These are phyloP conservation scores for Eilema griseolum DNA, from an alignment of 2,888 invertebrate species.

Conservation along the genomic window DNA sequence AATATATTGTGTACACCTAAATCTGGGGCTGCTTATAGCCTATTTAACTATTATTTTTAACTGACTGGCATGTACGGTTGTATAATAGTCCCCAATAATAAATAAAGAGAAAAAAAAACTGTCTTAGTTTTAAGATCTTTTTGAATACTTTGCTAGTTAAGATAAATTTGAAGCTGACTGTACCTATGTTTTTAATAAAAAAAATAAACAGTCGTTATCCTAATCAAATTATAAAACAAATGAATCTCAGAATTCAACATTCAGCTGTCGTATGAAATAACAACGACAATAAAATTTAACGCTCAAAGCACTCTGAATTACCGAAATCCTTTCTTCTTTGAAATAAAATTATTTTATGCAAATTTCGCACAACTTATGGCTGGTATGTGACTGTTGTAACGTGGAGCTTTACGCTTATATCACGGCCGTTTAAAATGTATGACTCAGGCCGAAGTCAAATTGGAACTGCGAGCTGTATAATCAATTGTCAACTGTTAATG, in stretches of 20 bases:
- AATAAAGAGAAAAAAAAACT: too few species aligned
- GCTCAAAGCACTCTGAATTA: slow-evolving; percentile 27
- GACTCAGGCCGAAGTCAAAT: slow-evolving; percentile 14
- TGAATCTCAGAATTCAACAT: neutral
- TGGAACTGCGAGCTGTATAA: slow-evolving; percentile 14
- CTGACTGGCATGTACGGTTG: too few species aligned
- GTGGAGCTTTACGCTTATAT: slow-evolving; percentile 31
- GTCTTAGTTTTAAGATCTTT: too few species aligned
- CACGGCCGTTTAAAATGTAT: slow-evolving; percentile 25
- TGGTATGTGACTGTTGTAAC: slow-evolving; percentile 31
- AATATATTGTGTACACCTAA: too few species aligned
- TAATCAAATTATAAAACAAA: neutral
- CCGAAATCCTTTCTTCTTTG: slow-evolving; percentile 30
- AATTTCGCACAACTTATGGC: slow-evolving; percentile 36
- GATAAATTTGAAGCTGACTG: too few species aligned
- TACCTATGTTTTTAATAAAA: neutral
- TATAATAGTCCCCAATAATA: too few species aligned
- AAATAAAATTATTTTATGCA: slow-evolving; percentile 46
- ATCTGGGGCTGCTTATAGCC: too few species aligned
- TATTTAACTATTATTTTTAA: too few species aligned
- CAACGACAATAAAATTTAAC: slow-evolving; percentile 34
- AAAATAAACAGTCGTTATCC: neutral
- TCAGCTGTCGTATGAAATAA: slow-evolving; percentile 10
- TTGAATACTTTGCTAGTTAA: too few species aligned
- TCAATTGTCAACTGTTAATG: slow-evolving; percentile 16